Conservation (phyloP, 1,140 invertebrate genomes). For the Palaemon carinicauda region DNA sequence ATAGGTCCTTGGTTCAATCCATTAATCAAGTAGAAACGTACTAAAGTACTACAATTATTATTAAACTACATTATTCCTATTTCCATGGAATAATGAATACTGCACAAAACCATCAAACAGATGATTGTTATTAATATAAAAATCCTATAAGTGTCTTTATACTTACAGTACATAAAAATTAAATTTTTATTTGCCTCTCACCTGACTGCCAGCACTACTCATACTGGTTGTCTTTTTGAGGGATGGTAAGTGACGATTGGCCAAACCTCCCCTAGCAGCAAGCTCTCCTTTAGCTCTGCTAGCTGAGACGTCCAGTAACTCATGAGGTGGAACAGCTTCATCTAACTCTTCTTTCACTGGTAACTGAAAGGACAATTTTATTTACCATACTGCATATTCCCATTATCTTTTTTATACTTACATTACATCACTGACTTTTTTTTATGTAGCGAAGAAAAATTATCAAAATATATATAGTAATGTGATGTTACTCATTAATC, state of each 20-base stretch:
- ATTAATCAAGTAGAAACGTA: no score
- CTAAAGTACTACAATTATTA: no score
- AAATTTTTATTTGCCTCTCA: neutral
- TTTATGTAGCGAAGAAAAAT: no score
- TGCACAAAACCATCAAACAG: no score
- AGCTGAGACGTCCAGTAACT: conserved; percentile 85
- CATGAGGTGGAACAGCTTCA: conserved; percentile 82
- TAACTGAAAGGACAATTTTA: neutral
- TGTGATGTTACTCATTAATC: no score
- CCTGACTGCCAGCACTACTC: conserved; percentile 54
- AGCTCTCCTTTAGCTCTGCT: conserved; percentile 89
- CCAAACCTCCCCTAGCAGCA: conserved; percentile 74
- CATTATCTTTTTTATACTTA: no score
- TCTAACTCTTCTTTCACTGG: conserved; percentile 79
- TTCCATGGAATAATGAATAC: no score
- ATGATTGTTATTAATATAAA: neutral
- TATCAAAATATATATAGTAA: no score
- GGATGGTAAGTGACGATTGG: conserved; percentile 69
- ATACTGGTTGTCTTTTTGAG: conserved; percentile 63
- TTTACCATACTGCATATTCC: no score
- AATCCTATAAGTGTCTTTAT: neutral
- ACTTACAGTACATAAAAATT: neutral
- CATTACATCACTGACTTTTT: no score
- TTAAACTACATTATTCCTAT: no score
- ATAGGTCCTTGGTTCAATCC: no score